Evolutionary conservation across 2,113 vertebrate species (phyloP), one percentile per base, ranked within the genome.

Genomic region (Lepisosteus oculatus): DNA sequence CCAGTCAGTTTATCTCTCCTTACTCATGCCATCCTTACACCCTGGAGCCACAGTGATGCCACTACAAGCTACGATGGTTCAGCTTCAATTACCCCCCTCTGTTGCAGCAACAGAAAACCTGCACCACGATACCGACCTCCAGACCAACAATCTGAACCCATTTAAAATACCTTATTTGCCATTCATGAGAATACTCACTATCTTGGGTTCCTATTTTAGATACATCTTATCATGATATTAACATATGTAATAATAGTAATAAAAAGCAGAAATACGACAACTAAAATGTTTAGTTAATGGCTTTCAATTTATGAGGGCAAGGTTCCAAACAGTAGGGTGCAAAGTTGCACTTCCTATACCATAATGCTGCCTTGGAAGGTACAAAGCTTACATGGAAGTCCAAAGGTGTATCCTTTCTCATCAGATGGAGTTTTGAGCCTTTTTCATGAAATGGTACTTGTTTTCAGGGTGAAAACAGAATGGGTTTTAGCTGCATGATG

Each of bases 391-490:
- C 61, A 78, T 56, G 77, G 74, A 63, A 74, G 79, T 72, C 74
- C 47, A 51, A 9, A 51, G 8, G 47, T 51, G 5, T 51, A 5
- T 51, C 47, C 8, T 51, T 51, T 51, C 47, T 51, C 47, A 9
- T 51, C 2, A 51, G 4, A 9, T 6, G 47, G 47, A 51, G 47
- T 51, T 51, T 51, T 5, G 8, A 9, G 8, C 4, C 47, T 51
- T 51, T 9, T 9, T 6, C 47, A 51, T 9, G 8, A 51, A 51
- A 51, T 5, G 4, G 47, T 51, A 51, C 47, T 6, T 51, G 4
- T 51, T 5, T 51, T 51, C 64, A 71, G 56, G 55, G 75, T 74
- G 76, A 74, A 79, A 80, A 82, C 56, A 79, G 47, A 82, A 14
- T 8, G 68, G 43, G 56, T 13, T 4, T 43, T 6, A 43, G 43